Base-by-base conservation (phyloP, 2,888 invertebrate genomes). In the Drosophila kambysellisi region DNA sequence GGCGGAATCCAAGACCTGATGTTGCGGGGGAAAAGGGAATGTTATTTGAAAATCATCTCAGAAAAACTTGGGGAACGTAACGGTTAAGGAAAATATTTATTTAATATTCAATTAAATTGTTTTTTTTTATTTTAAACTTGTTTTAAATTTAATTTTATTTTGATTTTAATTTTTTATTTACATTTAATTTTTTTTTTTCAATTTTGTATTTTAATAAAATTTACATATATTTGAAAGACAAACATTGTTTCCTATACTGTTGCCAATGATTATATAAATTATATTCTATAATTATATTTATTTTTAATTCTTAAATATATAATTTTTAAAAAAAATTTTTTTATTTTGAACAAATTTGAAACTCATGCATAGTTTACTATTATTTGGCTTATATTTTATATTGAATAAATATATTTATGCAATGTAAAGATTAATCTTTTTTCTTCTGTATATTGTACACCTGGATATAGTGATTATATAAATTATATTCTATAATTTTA, bases 1-100 rank as follows among this genome's bases (percentile, higher is more conserved):
- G 99, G 79, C 99, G 95, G 94, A 98, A 99, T 74, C 99, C 99
- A 65, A 99, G 94, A 61, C 99, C 93, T 93, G 30, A 48, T 25
- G 25, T 8, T 25, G 7, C 7, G 46, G 0, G 46, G 20, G 15
- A 7, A 46, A 4, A 0, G 2, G 7, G 12, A 20, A 20, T 20
- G 12, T 20, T 20, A 20, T 46, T 46, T 20, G 2, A 20, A 20
- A 46, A 46, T 46, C 7, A 12, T 12, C 20, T 20, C 12, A 7
- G 2, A 20, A 20, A 20, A 4, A 20, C 12, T 43, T 43, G 9
- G 2, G 9, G n/a, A n/a, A 41, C 2, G 4, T n/a, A 41, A 9
- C 4, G 9, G 4, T 9, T 41, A 41, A 9, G 3, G 1, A 20
- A 43, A 11, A 12, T 43, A 43, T 43, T 12, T 20, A 20, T 1